Percentiles rank a stretch among this genome's conserved stretches.
These are phyloP conservation scores for Limnodromus scolopaceus DNA, from an alignment of 2,797 vertebrate genomes.

Conservation along the genomic window DNA sequence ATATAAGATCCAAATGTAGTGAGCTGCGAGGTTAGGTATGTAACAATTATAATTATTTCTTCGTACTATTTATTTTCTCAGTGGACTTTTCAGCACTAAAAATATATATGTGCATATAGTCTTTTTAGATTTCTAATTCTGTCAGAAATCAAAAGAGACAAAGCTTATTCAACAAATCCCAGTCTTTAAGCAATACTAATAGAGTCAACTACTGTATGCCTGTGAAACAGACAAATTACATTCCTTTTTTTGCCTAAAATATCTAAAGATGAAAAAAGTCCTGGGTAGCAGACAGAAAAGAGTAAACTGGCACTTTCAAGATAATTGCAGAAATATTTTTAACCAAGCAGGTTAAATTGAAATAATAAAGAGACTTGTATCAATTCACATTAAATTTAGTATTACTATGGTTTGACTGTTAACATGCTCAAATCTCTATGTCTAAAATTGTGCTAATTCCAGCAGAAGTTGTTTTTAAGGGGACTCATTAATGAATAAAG, in stretches of 20 bases:
- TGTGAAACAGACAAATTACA: background rate
- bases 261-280: background rate
- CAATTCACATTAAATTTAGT: background rate
- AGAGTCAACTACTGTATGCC: background rate
- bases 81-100: background rate
- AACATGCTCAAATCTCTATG: background rate
- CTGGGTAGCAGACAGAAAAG: background rate
- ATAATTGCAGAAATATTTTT: background rate
- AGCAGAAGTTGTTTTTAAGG: background rate
- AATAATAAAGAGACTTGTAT: background rate
- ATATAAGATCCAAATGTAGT: background rate
- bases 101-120: accelerated
- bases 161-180: background rate
- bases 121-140: background rate
- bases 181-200: background rate
- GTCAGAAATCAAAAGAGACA: background rate
- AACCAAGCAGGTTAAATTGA: background rate
- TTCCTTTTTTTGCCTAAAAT: background rate
- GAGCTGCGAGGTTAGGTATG: background rate
- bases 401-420: background rate
- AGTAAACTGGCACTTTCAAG: background rate
- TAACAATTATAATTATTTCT: background rate
- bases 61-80: background rate
- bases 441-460: background rate
- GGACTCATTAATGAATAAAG: background rate